Evolutionary conservation across 2,113 vertebrate species (phyloP).

Genomic region (Lamprotornis superbus): DNA sequence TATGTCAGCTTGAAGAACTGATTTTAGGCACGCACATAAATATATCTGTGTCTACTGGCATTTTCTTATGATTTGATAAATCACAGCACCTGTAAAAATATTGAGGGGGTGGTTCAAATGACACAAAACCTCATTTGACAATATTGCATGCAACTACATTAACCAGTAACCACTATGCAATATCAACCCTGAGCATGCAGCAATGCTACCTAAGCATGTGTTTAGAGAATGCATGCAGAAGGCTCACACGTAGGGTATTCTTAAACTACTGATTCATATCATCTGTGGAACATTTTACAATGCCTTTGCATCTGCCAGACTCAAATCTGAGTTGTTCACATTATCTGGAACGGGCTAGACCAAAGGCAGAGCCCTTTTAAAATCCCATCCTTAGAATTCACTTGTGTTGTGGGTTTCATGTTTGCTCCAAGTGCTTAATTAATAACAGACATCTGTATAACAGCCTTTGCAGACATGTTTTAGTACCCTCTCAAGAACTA

Average conservation of each 20-base stretch:
- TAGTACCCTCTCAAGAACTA: neutral
- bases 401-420: neutral
- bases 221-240: slow-evolving; percentile 59
- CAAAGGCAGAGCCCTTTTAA: neutral
- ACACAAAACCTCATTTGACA: slow-evolving; percentile 54
- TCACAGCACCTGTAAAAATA: slow-evolving; percentile 58
- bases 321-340: neutral
- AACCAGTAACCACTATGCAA: slow-evolving; percentile 28
- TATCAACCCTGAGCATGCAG: slow-evolving; percentile 67
- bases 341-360: neutral
- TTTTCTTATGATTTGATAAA: slow-evolving; percentile 33
- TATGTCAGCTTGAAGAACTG: neutral
- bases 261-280: neutral
- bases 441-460: neutral
- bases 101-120: neutral
- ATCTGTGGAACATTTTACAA: neutral
- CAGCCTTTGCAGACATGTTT: neutral
- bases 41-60: neutral
- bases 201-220: slow-evolving; percentile 25
- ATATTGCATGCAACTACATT: slow-evolving; percentile 67
- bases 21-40: neutral
- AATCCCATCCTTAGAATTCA: neutral
- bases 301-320: neutral
- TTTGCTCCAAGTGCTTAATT: slow-evolving; percentile 24
- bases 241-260: neutral